Evolutionary conservation across 2,113 vertebrate species (phyloP), one percentile per base, ranked within the genome.

Genomic region (Caranx ignobilis): DNA sequence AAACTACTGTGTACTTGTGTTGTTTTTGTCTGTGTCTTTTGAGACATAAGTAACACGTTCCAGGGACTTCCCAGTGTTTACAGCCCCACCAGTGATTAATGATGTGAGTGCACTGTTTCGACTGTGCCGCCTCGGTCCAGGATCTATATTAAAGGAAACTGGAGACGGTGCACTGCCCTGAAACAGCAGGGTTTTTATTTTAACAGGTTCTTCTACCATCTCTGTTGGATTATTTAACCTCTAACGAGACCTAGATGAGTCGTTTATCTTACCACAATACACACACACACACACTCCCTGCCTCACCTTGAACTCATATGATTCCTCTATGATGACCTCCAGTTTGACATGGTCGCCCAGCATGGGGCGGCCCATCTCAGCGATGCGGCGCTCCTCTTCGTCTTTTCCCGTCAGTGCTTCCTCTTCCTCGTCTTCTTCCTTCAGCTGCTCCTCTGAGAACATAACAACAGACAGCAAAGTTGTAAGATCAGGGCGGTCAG

Each of bases 241-340:
- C 55, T 31, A 59, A 21, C 18, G 19, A 26, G 55, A 15, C 26
- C 31, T 12, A 7, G 1, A 48, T 7, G 2, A 32, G 6, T 11
- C 9, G n/a, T 37, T 37, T 18, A 39, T 39, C 16, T 31, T 2
- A 6, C 9, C 9, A 11, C 34, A 7, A 54, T 61, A 31, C 2
- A 7, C 18, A 56, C 52, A 55, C 52, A 21, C 10, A 26, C 9
- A 35, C 11, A 18, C 18, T 6, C 37, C 2, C 11, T 6, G 2
- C 16, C 64, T 47, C 90, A 99, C 98, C 97, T 99, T 99, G 93
- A 99, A 99, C 88, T 99, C 98, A 0, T 99, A 99, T 57, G 98
- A 99, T 69, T 99, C 98, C 89, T 99, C 98, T 45, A 99, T 99
- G 94, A 99, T 96, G 89, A 99, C 86, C 91, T 99, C 98, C 11